Evolutionary conservation across 2,797 vertebrate genomes (phyloP), one percentile per base, ranked within the genome.

Genomic region (Sebastes itinus): DNA sequence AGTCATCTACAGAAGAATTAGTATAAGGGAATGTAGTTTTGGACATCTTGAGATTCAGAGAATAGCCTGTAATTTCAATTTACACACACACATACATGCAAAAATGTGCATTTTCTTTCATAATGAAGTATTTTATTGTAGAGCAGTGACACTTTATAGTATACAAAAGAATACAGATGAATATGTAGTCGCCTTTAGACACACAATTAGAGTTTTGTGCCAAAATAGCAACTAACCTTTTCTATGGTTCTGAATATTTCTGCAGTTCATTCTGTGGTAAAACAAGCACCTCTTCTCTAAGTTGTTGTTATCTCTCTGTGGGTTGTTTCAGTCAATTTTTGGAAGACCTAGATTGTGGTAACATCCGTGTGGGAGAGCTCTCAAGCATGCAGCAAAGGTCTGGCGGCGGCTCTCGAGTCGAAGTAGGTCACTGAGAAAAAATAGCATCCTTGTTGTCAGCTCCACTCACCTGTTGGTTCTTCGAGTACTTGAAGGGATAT

Each of bases 391-490:
- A 82, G 84, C 75, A 59, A 82, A 74, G 77, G 68, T 88, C 84
- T 86, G 78, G 32, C 9, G 32, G 46, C 32, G 22, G 71, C 84
- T 86, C 74, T 85, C 32, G 69, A 80, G 75, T 58, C 23, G 68
- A 94, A 93, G 78, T 92, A 91, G 94, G 92, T 88, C 88, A 80
- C 54, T 23, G 74, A 67, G 82, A 84, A 83, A 89, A 91, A 92
- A 91, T 89, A 93, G 91, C 87, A 82, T 85, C 73, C 60, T 91
- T 91, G 89, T 90, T 94, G 89, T 90, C 89, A 83, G 80, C 72
- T 8, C 62, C 52, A 65, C 83, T 87, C 82, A 93, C 89, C 88
- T 92, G 90, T 92, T 88, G 87, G 35, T 80, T 73, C 61, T 30
- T 70, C 63, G 71, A 66, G 72, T 76, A 76, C 76, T 87, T 87